phyloP scores from a whole-genome alignment of 2,888 invertebrate species.

The Lysandra coridon region DNA sequence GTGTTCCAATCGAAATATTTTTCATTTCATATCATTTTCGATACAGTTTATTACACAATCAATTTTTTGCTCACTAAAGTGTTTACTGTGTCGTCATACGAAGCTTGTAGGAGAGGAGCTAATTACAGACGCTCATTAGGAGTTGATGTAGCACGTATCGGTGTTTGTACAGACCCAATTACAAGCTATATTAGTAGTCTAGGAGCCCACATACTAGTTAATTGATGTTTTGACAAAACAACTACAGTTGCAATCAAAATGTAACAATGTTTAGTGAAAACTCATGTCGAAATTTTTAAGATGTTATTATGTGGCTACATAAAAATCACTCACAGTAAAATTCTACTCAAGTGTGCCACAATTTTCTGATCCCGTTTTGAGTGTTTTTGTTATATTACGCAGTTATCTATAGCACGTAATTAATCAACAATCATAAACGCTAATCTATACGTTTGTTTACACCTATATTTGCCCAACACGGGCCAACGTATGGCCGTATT shows the following conservation, averaged over 20 bases:
- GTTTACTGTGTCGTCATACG: background rate
- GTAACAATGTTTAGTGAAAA: background rate
- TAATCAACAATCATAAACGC: too few relatives aligned
- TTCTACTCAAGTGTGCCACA: too few relatives aligned
- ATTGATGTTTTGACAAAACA: background rate
- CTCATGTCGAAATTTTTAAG: too few relatives aligned
- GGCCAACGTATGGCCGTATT: too few relatives aligned
- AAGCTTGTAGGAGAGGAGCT: background rate
- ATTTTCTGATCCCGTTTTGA: too few relatives aligned
- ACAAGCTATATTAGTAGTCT: background rate
- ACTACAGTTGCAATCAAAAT: background rate
- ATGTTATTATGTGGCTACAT: too few relatives aligned
- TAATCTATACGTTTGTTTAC: too few relatives aligned
- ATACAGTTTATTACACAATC: background rate
- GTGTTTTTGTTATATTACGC: too few relatives aligned
- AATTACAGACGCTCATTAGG: background rate
- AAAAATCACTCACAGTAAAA: too few relatives aligned
- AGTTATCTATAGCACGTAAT: too few relatives aligned
- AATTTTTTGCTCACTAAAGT: background rate
- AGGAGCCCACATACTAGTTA: background rate
- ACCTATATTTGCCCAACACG: too few relatives aligned
- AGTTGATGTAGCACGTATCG: background rate
- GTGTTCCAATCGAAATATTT: background rate
- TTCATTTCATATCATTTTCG: background rate
- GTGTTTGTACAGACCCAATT: slow-evolving; percentile 4